A percentile compares a stretch with the other conserved stretches of the same genome.
phyloP scores from a whole-genome alignment of 1,140 invertebrate species.

The Lerema accius region DNA sequence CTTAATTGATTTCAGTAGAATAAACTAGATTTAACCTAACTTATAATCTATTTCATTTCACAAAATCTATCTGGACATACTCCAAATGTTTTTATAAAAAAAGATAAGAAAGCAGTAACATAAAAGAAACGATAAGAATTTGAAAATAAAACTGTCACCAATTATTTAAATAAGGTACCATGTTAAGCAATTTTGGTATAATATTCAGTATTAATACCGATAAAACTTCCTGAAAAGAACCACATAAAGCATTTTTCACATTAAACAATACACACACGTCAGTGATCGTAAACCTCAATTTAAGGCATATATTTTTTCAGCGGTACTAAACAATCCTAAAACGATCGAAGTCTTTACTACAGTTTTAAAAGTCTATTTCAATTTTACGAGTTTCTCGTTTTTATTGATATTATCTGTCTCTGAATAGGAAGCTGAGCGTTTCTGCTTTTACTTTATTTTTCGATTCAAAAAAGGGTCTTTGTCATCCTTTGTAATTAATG shows the following conservation, averaged over 20 bases:
- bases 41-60: no score
- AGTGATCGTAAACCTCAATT: constrained; percentile 34
- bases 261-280: constrained; percentile 17
- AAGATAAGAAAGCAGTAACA: no score
- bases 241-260: constrained; percentile 14
- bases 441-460: constrained; percentile 29
- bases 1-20: no score
- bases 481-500: constrained; percentile 21
- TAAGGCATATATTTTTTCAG: constrained; percentile 22
- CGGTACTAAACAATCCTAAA: constrained; percentile 38
- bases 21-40: no score
- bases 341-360: constrained; percentile 43
- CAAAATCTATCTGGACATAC: no score
- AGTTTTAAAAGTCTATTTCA: constrained; percentile 48
- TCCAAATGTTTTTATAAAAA: no score
- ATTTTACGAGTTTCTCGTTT: constrained; percentile 47
- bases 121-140: no score
- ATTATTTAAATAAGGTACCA: no score
- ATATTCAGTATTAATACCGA: no score
- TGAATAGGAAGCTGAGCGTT: constrained; percentile 27
- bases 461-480: constrained; percentile 16
- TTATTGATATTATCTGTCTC: constrained; percentile 51
- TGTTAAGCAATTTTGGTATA: no score
- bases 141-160: no score
- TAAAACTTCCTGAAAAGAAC: no score